Evolutionary conservation across 2,888 invertebrate species (phyloP), one percentile per base, ranked within the genome.

Genomic region (Caenorhabditis becei): DNA sequence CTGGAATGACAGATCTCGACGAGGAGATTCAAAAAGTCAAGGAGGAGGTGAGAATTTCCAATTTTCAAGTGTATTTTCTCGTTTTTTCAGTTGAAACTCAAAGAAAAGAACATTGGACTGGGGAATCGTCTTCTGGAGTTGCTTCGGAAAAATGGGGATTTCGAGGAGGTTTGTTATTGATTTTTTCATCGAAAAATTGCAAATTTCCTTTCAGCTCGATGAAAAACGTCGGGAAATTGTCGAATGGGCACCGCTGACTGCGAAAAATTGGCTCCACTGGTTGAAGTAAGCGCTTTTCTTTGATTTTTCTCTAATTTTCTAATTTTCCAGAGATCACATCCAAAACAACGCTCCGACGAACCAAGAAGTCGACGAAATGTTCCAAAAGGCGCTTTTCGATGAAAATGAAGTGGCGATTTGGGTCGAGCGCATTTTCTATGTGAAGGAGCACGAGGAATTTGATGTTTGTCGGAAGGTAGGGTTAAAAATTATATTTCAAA

Each of bases 251-350:
- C 78, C 86, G 1, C 59, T 86, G 10, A 77, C 53, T 18, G 47
- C 61, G 8, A 59, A 66, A 11, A 77, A 81, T 54, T 86, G 83
- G 82, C 41, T 70, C 24, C 8, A 62, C 20, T 86, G 86, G 86
- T 82, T 84, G 44, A 65, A 77, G 85, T 85, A 18, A 75, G 79
- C 41, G 11, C n/a, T 18, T 56, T 66, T 37, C 5, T 18, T 59
- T 11, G 54, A 47, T 16, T 23, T 16, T 41, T 44, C 28, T 26
- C 5, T 16, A 35, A 51, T 24, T 35, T 51, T 24, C 37, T 62
- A 26, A n/a, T 49, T 54, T 70, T 78, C 49, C 53, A 82, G 77
- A 65, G 74, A 77, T 24, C 18, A 41, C 10, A 11, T 47, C 2
- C 59, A 53, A 32, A 62, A 72, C 0, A 14, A 23, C 11, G 24